Base-by-base conservation (phyloP, 2,888 invertebrate species). In the Thereva unica region DNA sequence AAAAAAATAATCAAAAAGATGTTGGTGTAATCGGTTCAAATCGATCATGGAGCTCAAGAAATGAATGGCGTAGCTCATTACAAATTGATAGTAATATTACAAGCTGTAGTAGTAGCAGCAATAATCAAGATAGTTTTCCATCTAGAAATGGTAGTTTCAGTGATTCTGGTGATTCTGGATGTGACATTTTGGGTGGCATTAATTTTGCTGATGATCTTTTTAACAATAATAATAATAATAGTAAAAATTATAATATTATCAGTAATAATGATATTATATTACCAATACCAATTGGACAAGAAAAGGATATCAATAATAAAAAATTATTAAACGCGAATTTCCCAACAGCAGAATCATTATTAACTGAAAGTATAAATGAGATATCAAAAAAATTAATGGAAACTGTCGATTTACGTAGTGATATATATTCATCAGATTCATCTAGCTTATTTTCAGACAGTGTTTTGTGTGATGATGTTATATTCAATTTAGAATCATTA, bases 331-430 rank as follows among this genome's bases (percentile, higher is more conserved):
- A 23, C 2, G 2, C 1, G 2, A 23, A 70, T 52, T 69, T 70
- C 53, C 73, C 73, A 40, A 74, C 76, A 12, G 76, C 76, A 2
- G 77, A 80, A 69, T 76, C 78, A n/a, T 71, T 81, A 55, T 72
- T 80, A 34, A 78, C 77, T 53, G 78, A 78, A 70, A 80, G 79
- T 67, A 80, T 80, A 67, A 81, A 79, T 69, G 80, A 80, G 74
- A 80, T 80, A 71, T 81, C 81, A 37, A 78, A 78, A 67, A 80
- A 79, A 74, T 74, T 80, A 54, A 79, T 80, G 73, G 80, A 80
- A 73, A 79, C 80, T n/a, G 78, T 81, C 55, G 78, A 77, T 66
- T 64, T 72, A 41, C 64, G 68, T 4, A 53, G 56, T 59, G 59
- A 66, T 56, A 57, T 67, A 10, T 56, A 59, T 57, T 67, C 68